phyloP scores from a whole-genome alignment of 2,113 vertebrate genomes.

The Macroglossus sobrinus region DNA sequence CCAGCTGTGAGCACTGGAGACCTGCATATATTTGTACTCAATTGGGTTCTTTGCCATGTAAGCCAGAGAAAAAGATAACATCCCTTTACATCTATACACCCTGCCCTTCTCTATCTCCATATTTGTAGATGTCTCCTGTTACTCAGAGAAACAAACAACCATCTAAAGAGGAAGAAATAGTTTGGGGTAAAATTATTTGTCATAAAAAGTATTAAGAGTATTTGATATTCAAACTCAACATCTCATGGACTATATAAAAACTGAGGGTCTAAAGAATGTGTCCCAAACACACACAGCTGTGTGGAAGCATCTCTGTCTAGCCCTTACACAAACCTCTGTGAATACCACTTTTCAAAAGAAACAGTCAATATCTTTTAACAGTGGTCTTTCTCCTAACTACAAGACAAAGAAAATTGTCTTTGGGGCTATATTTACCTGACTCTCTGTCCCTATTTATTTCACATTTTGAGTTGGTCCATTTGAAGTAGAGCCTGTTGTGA shows the following conservation, averaged over 20 bases:
- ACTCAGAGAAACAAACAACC: neutral
- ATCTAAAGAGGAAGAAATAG: neutral
- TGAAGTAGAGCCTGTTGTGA: neutral
- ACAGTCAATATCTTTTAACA: neutral
- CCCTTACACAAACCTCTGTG: neutral
- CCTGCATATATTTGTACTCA: too few relatives aligned
- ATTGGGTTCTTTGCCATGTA: neutral
- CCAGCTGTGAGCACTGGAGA: neutral
- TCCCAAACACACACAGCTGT: neutral
- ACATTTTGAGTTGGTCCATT: neutral
- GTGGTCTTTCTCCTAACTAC: neutral
- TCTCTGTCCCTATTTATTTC: neutral
- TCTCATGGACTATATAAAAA: neutral
- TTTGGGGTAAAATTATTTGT: neutral
- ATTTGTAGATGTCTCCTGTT: neutral
- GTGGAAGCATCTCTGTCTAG: neutral
- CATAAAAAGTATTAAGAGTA: neutral
- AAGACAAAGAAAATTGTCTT: neutral
- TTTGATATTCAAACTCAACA: neutral
- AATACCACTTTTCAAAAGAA: neutral
- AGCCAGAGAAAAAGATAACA: neutral
- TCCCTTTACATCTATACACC: neutral
- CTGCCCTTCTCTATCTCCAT: neutral
- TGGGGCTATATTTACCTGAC: neutral
- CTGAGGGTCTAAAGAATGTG: neutral